Evolutionary conservation across 2,888 invertebrate species (phyloP).

Genomic region (Octodonta nipae): DNA sequence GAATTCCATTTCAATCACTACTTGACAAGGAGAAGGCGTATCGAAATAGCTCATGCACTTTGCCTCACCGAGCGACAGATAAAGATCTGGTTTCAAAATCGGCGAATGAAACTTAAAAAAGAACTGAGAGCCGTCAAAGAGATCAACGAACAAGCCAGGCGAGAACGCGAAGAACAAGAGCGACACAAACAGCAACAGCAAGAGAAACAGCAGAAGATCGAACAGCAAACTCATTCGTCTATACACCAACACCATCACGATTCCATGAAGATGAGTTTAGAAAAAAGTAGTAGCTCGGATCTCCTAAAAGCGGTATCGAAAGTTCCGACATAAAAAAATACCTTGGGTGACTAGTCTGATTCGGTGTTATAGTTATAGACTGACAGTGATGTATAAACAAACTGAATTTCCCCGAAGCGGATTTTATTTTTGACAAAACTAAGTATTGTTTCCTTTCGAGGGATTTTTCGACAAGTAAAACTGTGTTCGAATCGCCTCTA

Average conservation of each 20-base stretch:
- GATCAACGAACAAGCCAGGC: constrained; percentile 84
- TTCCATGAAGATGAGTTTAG: constrained; percentile 59
- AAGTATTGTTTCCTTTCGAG: background rate
- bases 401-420: constrained; percentile 14
- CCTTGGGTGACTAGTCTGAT: constrained; percentile 10
- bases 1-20: constrained; percentile 98
- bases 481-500: background rate
- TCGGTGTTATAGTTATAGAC: constrained; percentile 11
- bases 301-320: constrained; percentile 64
- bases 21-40: constrained; percentile 86
- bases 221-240: constrained; percentile 49
- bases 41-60: constrained; percentile 92
- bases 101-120: constrained; percentile 93
- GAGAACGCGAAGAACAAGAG: constrained; percentile 82
- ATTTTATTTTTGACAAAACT: constrained; percentile 9
- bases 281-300: constrained; percentile 56
- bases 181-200: constrained; percentile 82
- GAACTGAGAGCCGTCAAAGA: constrained; percentile 88
- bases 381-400: constrained; percentile 12
- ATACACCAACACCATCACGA: constrained; percentile 57
- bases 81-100: constrained; percentile 94
- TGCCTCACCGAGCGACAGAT: constrained; percentile 93
- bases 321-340: constrained; percentile 64
- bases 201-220: constrained; percentile 67
- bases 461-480: background rate